Percentiles rank a stretch among this genome's conserved stretches.
Evolutionary conservation across 2,888 invertebrate species (phyloP).

Genomic region (Lasius platythorax): DNA sequence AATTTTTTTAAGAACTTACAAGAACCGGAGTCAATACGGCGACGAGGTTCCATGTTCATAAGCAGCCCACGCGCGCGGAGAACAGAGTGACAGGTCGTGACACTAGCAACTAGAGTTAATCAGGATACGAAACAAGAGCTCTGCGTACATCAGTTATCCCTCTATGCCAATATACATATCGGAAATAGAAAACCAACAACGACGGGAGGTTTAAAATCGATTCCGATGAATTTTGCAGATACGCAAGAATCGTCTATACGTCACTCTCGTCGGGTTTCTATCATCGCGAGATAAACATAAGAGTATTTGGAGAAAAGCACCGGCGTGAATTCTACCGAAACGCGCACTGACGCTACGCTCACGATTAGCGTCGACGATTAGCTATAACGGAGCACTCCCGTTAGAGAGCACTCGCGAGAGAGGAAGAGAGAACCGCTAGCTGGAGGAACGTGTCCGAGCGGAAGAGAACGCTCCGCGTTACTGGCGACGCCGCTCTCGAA

Average conservation of each 20-base stretch:
- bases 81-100: neutral
- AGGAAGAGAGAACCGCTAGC: neutral
- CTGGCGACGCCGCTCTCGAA: conserved; percentile 29
- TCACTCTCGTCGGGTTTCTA: neutral
- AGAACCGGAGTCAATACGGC: conserved; percentile 54
- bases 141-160: neutral
- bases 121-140: neutral
- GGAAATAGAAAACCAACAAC: neutral
- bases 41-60: conserved; percentile 62
- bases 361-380: neutral
- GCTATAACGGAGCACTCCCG: neutral
- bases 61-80: neutral
- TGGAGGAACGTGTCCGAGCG: neutral
- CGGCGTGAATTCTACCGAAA: neutral
- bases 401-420: neutral
- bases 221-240: neutral
- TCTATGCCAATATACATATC: neutral
- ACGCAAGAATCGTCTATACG: neutral
- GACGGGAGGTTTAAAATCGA: neutral
- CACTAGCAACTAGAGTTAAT: neutral
- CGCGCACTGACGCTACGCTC: neutral
- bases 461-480: conserved; percentile 1
- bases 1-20: conserved; percentile 58
- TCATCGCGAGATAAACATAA: neutral
- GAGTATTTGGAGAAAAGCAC: neutral